These are phyloP conservation scores for Theocolax elegans DNA, from an alignment of 1,140 invertebrate genomes.

Conservation along the genomic window DNA sequence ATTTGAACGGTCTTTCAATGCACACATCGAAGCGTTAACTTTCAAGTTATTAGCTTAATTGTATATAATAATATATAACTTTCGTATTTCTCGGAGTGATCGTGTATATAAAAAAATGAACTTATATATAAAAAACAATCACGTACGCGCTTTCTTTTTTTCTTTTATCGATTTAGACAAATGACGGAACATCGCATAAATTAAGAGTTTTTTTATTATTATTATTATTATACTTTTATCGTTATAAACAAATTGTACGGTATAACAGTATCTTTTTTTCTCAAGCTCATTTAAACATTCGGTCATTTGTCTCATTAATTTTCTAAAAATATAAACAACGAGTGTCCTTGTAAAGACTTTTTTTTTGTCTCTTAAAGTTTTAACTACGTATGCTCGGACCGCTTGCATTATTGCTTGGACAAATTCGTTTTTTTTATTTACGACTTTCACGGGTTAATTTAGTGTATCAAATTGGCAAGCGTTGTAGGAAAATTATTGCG, in stretches of 20 bases:
- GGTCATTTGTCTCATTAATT: constrained; percentile 28
- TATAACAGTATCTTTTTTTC: too few relatives aligned
- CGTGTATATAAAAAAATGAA: constrained; percentile 25
- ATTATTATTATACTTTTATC: background rate
- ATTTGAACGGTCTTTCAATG: background rate
- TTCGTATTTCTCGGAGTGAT: constrained; percentile 12
- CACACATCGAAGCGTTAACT: constrained; percentile 30
- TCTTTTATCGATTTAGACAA: constrained; percentile 17
- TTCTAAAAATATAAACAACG: constrained; percentile 42
- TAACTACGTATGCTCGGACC: constrained; percentile 22
- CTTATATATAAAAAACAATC: too few relatives aligned
- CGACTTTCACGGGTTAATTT: too few relatives aligned
- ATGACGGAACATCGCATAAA: constrained; percentile 9
- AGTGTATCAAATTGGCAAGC: too few relatives aligned
- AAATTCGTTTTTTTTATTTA: constrained; percentile 27
- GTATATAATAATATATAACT: constrained; percentile 19
- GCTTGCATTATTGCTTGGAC: constrained; percentile 42
- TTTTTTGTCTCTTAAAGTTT: constrained; percentile 18
- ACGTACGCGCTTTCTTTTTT: too few relatives aligned
- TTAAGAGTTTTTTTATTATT: background rate
- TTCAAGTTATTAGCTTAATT: too few relatives aligned
- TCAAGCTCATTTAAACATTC: constrained; percentile 9
- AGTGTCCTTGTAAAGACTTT: constrained; percentile 15
- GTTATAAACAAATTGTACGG: too few relatives aligned
- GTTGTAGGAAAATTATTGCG: too few relatives aligned